Percentiles rank a stretch among this genome's conserved stretches.
phyloP scores from a whole-genome alignment of 2,888 invertebrate species.

The Nymphalis urticae region DNA sequence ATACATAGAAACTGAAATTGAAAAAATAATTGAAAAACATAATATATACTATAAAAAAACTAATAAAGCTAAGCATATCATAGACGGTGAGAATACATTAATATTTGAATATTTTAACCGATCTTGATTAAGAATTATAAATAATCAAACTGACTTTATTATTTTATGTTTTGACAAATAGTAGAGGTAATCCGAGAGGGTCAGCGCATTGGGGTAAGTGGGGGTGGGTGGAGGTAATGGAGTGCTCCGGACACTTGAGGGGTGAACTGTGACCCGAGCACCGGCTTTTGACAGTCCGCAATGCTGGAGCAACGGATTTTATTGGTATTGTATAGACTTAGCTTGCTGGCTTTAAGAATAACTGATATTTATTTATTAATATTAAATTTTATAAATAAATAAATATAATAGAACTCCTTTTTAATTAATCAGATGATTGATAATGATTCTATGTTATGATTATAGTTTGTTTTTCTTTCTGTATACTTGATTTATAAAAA shows the following conservation, averaged over 20 bases:
- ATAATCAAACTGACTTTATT: background rate
- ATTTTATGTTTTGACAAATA: constrained; percentile 28
- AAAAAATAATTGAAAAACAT: too few species aligned
- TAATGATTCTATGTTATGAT: too few species aligned
- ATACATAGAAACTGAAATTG: too few species aligned
- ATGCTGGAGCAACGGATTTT: constrained; percentile 52
- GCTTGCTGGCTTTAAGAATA: constrained; percentile 1
- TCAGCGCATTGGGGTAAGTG: constrained; percentile 51
- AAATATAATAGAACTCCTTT: background rate
- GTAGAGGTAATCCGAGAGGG: constrained; percentile 49
- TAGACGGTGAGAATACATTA: too few species aligned
- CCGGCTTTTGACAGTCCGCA: constrained; percentile 77
- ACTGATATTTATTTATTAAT: background rate
- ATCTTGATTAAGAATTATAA: too few species aligned
- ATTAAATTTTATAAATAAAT: background rate
- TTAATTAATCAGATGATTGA: too few species aligned
- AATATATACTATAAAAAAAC: too few species aligned
- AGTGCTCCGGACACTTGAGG: constrained; percentile 64
- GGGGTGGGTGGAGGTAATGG: constrained; percentile 45
- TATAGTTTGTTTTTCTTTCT: too few species aligned
- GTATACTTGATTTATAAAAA: too few species aligned
- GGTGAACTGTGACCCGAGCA: constrained; percentile 59
- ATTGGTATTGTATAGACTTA: constrained; percentile 42
- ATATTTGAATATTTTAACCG: too few species aligned
- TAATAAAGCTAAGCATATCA: too few species aligned